These are phyloP conservation scores for Setipinna tenuifilis DNA, from an alignment of 2,797 vertebrate species.

Conservation along the genomic window DNA sequence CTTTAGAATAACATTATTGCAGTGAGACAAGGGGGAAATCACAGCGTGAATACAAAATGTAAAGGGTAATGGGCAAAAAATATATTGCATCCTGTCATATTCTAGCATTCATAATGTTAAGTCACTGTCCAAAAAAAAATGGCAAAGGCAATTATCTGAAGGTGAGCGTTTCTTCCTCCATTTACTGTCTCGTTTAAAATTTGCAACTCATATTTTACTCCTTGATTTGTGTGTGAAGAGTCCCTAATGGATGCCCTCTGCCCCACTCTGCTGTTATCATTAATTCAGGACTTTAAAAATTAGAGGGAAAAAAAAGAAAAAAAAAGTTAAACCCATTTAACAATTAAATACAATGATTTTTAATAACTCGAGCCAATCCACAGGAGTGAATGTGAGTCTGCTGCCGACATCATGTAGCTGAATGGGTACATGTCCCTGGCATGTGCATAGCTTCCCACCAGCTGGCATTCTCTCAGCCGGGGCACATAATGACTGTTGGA, in stretches of 20 bases:
- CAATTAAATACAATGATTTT: neutral
- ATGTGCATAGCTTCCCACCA: neutral
- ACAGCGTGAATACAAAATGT: neutral
- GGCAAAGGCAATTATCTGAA: conserved; percentile 14
- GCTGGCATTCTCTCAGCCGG: neutral
- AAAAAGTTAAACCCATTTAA: neutral
- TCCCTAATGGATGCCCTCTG: neutral
- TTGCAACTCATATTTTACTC: neutral
- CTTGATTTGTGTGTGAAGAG: conserved; percentile 1
- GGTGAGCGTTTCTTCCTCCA: conserved; percentile 13
- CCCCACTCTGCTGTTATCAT: neutral
- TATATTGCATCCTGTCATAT: neutral
- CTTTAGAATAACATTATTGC: neutral
- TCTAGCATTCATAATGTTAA: neutral
- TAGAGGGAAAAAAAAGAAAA: neutral
- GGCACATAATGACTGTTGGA: neutral
- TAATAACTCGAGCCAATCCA: neutral
- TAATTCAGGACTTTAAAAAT: conserved; percentile 4
- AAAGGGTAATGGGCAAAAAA: neutral
- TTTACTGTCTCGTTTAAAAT: neutral
- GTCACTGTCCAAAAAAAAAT: neutral
- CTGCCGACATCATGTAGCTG: neutral
- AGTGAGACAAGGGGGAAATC: neutral
- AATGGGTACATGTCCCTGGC: neutral
- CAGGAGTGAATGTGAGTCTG: neutral